These are phyloP conservation scores for Meiosimyza decipiens DNA, from an alignment of 2,888 invertebrate species.

Conservation along the genomic window DNA sequence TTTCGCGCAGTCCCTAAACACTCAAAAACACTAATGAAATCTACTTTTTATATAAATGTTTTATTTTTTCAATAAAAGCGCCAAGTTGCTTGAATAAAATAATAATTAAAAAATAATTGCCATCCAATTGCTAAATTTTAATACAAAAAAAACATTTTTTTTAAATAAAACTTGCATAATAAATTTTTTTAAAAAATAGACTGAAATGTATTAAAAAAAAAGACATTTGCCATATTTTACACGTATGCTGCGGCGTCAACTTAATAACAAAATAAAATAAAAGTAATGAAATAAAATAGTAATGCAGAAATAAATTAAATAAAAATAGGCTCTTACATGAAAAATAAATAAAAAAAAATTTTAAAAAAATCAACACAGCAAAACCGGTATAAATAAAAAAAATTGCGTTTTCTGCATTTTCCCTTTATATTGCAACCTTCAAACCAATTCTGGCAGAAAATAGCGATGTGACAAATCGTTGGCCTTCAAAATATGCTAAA, in stretches of 20 bases:
- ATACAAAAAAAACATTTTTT: constrained; percentile 30
- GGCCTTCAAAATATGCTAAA: too few relatives aligned
- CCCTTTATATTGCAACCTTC: too few relatives aligned
- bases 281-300: background rate
- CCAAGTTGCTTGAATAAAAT: constrained; percentile 22
- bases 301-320: too few relatives aligned
- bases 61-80: constrained; percentile 17
- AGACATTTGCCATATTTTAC: constrained; percentile 39
- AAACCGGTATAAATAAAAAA: too few relatives aligned
- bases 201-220: constrained; percentile 52
- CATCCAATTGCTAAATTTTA: constrained; percentile 42
- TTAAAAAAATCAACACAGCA: too few relatives aligned
- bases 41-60: constrained; percentile 23
- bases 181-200: constrained; percentile 48
- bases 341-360: too few relatives aligned
- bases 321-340: too few relatives aligned
- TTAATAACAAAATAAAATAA: constrained; percentile 39
- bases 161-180: constrained; percentile 45
- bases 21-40: constrained; percentile 13
- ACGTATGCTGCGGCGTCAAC: constrained; percentile 33
- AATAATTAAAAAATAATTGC: constrained; percentile 35
- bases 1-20: constrained; percentile 9
- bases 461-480: too few relatives aligned
- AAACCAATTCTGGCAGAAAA: too few relatives aligned
- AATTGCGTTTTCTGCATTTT: too few relatives aligned